Base-by-base conservation (phyloP, 2,113 vertebrate species). In the Tylochromis polylepis region DNA sequence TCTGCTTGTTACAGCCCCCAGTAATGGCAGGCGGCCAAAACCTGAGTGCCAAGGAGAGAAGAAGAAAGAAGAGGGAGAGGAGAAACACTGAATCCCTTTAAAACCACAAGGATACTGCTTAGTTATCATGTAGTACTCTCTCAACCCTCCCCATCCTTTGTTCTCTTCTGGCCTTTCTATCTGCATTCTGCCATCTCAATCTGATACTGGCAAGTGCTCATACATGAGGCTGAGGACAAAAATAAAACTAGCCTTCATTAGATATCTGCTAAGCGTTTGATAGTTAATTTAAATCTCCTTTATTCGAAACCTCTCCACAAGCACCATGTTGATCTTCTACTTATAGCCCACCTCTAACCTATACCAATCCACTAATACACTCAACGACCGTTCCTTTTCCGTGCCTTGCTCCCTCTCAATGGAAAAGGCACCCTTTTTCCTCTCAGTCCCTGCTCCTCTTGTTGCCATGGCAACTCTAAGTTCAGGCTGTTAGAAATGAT, bases 401-500 rank as follows among this genome's bases (percentile, higher is more conserved):
- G n/a, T 83, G 72, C 43, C 49, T 82, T 29, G 7, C 78, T 84
- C 79, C 72, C 55, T 88, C 84, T 86, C 72, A 55, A 12, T 72
- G 81, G 84, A 67, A 93, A 91, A 89, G 62, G 22, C 46, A 9
- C 88, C 75, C 80, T 82, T 85, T 84, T 84, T 86, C 38, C 87
- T 82, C 88, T 90, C 83, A 88, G 89, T 92, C 89, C 91, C 85
- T 93, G 90, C 93, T 92, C 93, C 91, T 91, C 84, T 79, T 95
- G 95, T 96, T 96, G 94, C 95, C 94, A 95, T 96, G 95, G 95
- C 81, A 95, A 96, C 95, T 92, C 92, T 94, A 96, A 95, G 91
- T 95, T 94, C 93, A 94, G 92, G 88, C 93, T 85, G 84, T 94
- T 93, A 90, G 90, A 94, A 94, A 94, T 86, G 89, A 94, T 90